Conservation (phyloP, 1,140 invertebrate species). For the Procambarus clarkii region DNA sequence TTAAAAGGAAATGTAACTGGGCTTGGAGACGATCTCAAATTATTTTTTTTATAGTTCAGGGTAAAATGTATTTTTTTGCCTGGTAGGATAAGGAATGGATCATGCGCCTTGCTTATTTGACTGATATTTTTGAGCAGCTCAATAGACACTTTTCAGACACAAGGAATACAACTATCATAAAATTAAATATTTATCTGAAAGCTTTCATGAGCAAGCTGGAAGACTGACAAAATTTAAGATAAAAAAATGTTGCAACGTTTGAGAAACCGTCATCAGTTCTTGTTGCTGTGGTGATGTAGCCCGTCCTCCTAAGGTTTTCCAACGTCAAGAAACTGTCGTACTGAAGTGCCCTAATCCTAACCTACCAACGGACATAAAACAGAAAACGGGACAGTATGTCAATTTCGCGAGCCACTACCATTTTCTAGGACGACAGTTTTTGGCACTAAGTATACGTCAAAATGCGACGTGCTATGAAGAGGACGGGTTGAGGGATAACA, state of each 20-base stretch:
- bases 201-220: constrained; percentile 15
- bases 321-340: too few relatives aligned
- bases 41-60: constrained; percentile 24
- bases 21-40: constrained; percentile 10
- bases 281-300: background rate
- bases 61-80: constrained; percentile 8
- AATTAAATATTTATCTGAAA: background rate
- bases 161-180: constrained; percentile 19
- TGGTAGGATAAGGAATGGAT: constrained; percentile 17
- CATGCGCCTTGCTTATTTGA: constrained; percentile 24
- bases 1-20: constrained; percentile 53
- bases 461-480: too few relatives aligned
- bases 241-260: constrained; percentile 21
- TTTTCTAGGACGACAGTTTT: too few relatives aligned
- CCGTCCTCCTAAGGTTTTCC: background rate
- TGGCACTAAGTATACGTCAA: too few relatives aligned
- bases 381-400: too few relatives aligned
- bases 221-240: background rate
- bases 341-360: too few relatives aligned
- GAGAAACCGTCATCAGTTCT: constrained; percentile 18
- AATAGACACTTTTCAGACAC: background rate
- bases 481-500: background rate
- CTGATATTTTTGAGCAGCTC: constrained; percentile 30
- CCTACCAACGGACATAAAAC: too few relatives aligned
- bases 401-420: too few relatives aligned